Evolutionary conservation across 2,113 vertebrate species (phyloP).

Genomic region (Gallinago jamesoni): DNA sequence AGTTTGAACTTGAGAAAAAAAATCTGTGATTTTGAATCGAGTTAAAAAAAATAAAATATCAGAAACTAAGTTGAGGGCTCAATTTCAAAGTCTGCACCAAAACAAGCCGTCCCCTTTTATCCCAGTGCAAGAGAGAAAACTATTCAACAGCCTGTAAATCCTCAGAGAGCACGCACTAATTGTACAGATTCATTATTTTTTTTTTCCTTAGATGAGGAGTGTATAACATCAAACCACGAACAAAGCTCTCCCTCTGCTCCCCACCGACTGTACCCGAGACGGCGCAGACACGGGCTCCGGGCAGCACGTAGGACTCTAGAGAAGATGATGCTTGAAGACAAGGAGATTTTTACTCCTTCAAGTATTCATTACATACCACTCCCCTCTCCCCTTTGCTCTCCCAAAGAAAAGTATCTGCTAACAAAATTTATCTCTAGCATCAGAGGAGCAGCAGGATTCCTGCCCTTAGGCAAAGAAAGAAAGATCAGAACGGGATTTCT

Average conservation of each 20-base stretch:
- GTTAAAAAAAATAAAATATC: not conserved
- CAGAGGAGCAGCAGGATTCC: conserved; percentile 46
- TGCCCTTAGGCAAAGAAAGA: conserved; percentile 9
- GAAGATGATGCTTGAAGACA: not conserved
- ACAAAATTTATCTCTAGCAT: conserved; percentile 27
- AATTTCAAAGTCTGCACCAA: not conserved
- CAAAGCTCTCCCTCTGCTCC: not conserved
- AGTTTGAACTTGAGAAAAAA: not conserved
- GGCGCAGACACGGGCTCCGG: not conserved
- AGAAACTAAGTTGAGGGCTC: not conserved
- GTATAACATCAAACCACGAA: fast-evolving
- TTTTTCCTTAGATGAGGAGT: not conserved
- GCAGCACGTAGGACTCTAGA: not conserved
- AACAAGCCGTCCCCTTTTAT: not conserved
- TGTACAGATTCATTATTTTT: not conserved
- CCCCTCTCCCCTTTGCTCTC: conserved; percentile 36
- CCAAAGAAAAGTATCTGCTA: conserved; percentile 17
- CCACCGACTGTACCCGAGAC: not conserved
- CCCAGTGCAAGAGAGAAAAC: not conserved
- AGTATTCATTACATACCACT: not conserved
- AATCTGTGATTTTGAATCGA: fast-evolving
- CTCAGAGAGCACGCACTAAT: not conserved
- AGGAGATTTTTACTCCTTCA: not conserved
- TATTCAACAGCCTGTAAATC: not conserved
- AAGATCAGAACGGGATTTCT: conserved; percentile 32